Base-by-base conservation (phyloP, 2,113 vertebrate species). In the Megaceryle torquata region DNA sequence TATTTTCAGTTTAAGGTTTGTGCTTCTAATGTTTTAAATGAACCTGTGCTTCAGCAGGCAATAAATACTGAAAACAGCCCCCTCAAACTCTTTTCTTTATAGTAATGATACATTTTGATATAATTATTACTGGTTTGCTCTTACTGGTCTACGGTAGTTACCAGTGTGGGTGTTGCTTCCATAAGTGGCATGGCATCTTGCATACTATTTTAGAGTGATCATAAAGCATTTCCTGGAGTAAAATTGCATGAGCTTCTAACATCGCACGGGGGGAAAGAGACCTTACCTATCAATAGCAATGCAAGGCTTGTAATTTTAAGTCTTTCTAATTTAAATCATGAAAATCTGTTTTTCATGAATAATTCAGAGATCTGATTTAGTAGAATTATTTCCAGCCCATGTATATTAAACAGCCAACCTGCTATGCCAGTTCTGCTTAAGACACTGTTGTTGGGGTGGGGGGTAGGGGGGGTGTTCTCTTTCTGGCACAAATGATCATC, bases 281-380 rank as follows among this genome's bases (percentile, higher is more conserved):
- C 89, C 88, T 83, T 86, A 93, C 91, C 90, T 94, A 86, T 94
- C 95, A 89, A 82, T 92, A 72, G 69, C 85, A 69, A 63, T 48
- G 75, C 72, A 44, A 87, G 85, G 50, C 71, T 87, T 84, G 67
- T 87, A 92, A 93, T 91, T 96, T 93, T 91, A 94, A 89, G 74
- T 89, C 96, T 95, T 96, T 94, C 91, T 92, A 93, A 96, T 96
- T 96, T 96, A 94, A 96, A 96, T 95, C 50, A 82, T 57, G 91
- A 89, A 93, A 96, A 96, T 92, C 88, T 97, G 86, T 94, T 97
- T 96, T 92, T 91, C 91, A 94, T 97, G 96, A 94, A 96, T 95
- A 97, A 97, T 97, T 96, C 91, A 93, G 46, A 85, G 82, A 65
- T 86, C 81, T 96, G 95, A 95, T 95, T 91, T 96, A 84, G 86